Base-by-base conservation (phyloP, 2,113 vertebrate genomes). In the Rhodinocichla rosea region DNA sequence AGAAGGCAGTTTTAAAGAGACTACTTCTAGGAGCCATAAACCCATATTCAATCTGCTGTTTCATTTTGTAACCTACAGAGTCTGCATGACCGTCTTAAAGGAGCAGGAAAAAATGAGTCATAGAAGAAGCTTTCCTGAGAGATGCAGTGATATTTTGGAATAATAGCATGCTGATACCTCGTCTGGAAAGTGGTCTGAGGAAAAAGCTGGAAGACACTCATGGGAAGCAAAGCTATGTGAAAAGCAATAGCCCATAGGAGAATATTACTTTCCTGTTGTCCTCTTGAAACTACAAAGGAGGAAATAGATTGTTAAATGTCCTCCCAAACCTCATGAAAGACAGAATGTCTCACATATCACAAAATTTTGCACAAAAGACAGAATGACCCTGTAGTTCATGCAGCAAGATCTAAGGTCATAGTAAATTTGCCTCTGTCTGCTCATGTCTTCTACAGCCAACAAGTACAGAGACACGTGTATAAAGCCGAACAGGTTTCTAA, bases 231-330 rank as follows among this genome's bases (percentile, higher is more conserved):
- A 69, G 23, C 2, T 39, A 13, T 39, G 13, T 39, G n/a, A 69
- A 37, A 53, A 82, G 2, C 11, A 37, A 27, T 10, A 47, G 19
- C 9, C 16, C 1, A 1, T 1, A 19, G 15, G 7, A 49, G 10
- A 55, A 23, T 27, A 47, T 11, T 75, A 26, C 7, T 63, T 84
- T 42, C 7, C 10, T 60, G 5, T 37, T 59, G 4, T 28, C 21
- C 8, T 73, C 24, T 74, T 73, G 42, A 26, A 77, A 23, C 10
- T 33, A 32, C 10, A 60, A 14, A 57, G 22, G 20, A 76, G 23
- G 8, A 88, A 83, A 79, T 1, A 55, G 6, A 50, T 15, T 33
- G 7, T 18, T 17, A 79, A 44, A 71, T 19, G 4, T 37, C 7
- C 16, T 64, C 10, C 12, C 3, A 42, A 84, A 42, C 7, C 5